phyloP scores from a whole-genome alignment of 1,140 invertebrate species.

The Notospermus geniculatus region DNA sequence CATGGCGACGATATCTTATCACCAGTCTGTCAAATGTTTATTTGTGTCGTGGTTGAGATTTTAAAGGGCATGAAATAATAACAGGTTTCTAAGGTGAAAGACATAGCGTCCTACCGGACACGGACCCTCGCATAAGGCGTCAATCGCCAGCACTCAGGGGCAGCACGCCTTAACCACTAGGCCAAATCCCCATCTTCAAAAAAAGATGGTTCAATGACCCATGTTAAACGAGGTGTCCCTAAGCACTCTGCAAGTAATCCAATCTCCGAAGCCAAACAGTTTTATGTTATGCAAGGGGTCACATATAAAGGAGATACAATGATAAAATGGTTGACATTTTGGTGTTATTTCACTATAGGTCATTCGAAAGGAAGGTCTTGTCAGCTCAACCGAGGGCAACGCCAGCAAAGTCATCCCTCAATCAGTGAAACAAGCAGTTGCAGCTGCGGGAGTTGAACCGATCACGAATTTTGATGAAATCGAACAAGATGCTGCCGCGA shows the following conservation, averaged over 20 bases:
- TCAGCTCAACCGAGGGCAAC: slow-evolving; percentile 26
- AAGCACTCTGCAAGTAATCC: not conserved
- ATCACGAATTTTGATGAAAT: slow-evolving; percentile 56
- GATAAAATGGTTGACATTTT: not conserved
- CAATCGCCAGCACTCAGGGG: too few relatives aligned
- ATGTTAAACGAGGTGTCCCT: not conserved
- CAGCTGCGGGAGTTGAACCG: slow-evolving; percentile 55
- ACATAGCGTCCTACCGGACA: too few relatives aligned
- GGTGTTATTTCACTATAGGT: slow-evolving; percentile 49
- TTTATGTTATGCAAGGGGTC: too few relatives aligned
- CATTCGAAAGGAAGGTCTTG: slow-evolving; percentile 35
- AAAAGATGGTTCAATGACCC: too few relatives aligned
- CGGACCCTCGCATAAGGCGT: too few relatives aligned
- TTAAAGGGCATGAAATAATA: not conserved
- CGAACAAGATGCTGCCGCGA: slow-evolving; percentile 52
- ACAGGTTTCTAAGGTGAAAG: not conserved
- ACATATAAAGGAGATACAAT: not conserved
- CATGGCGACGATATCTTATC: too few relatives aligned
- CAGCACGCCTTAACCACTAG: too few relatives aligned
- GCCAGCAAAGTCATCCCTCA: slow-evolving; percentile 33
- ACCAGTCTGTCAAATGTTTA: too few relatives aligned
- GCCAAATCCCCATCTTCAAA: too few relatives aligned
- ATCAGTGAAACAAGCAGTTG: slow-evolving; percentile 60
- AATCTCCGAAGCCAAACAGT: too few relatives aligned
- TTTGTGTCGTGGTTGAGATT: not conserved